Evolutionary conservation across 2,113 vertebrate species (phyloP).

Genomic region (Cyprinodon tularosa): DNA sequence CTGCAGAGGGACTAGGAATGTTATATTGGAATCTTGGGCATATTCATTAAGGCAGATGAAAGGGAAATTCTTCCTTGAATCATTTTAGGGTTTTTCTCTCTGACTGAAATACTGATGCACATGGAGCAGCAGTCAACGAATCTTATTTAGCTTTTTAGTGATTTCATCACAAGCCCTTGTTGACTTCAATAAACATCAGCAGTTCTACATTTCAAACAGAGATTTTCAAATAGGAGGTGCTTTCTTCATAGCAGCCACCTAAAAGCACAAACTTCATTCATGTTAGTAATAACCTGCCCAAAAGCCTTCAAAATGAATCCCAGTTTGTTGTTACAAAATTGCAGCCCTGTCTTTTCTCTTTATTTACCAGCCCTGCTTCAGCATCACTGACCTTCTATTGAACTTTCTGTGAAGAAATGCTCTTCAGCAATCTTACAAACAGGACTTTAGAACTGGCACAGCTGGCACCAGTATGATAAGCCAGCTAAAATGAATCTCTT

Average conservation of each 20-base stretch:
- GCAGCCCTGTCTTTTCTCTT: conserved; percentile 10
- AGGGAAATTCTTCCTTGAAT: conserved; percentile 2
- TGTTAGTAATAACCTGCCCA: conserved; percentile 44
- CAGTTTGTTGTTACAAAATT: conserved; percentile 11
- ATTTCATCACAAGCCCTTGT: conserved; percentile 34
- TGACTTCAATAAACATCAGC: conserved; percentile 44
- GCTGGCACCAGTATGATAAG: background rate
- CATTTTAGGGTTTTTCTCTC: background rate
- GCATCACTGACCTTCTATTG: conserved; percentile 13
- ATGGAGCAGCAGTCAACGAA: conserved; percentile 1
- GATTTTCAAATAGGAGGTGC: conserved; percentile 30
- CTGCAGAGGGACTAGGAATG: background rate
- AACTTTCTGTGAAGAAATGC: background rate
- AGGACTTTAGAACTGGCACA: background rate
- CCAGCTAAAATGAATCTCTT: background rate
- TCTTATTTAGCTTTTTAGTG: conserved; percentile 19
- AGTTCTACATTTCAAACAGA: conserved; percentile 13
- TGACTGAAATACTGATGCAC: background rate
- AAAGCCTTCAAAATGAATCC: conserved; percentile 36
- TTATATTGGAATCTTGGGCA: conserved; percentile 17
- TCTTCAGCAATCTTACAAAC: background rate
- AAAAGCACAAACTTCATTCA: conserved; percentile 46
- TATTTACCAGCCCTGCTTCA: conserved; percentile 15
- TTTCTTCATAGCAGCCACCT: conserved; percentile 30
- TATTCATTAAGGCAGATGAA: conserved; percentile 32